A percentile compares a stretch with the other conserved stretches of the same genome.
These are phyloP conservation scores for Acronicta psi DNA, from an alignment of 2,888 invertebrate species.

Conservation along the genomic window DNA sequence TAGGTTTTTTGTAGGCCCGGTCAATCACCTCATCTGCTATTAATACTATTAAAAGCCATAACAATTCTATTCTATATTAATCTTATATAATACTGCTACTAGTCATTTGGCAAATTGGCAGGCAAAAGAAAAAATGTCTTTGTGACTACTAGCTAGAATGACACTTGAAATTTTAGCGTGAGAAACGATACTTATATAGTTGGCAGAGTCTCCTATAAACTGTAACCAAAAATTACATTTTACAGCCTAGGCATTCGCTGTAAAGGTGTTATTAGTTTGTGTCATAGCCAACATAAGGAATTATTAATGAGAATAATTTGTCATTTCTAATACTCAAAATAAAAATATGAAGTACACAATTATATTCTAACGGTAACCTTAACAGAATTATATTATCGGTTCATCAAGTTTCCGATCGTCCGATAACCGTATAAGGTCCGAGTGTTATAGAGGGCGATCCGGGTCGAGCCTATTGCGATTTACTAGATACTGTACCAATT, in stretches of 20 bases:
- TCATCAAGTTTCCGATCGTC: slow-evolving; percentile 26
- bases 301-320: no score
- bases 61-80: slow-evolving; percentile 49
- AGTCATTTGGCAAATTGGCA: slow-evolving; percentile 15
- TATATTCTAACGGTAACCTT: slow-evolving; percentile 11
- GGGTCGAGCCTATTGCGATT: slow-evolving; percentile 26
- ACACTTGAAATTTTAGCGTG: slow-evolving; percentile 8
- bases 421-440: slow-evolving; percentile 37
- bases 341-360: slow-evolving; percentile 6
- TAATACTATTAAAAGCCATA: slow-evolving; percentile 58
- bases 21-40: slow-evolving; percentile 63
- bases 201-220: no score
- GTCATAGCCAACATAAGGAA: no score
- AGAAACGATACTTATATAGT: slow-evolving; percentile 1
- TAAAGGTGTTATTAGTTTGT: no score
- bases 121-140: slow-evolving; percentile 8
- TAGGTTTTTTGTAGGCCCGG: slow-evolving; percentile 63
- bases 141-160: slow-evolving; percentile 8
- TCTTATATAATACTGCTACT: slow-evolving; percentile 29
- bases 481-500: slow-evolving; percentile 34
- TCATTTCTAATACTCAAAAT: background rate
- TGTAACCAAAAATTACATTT: no score
- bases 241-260: no score
- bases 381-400: slow-evolving; percentile 22
- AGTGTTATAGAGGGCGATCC: slow-evolving; percentile 17